A percentile compares a stretch with the other conserved stretches of the same genome.
These are phyloP conservation scores for Beaufortia kweichowensis DNA, from an alignment of 2,113 vertebrate genomes.

Conservation along the genomic window DNA sequence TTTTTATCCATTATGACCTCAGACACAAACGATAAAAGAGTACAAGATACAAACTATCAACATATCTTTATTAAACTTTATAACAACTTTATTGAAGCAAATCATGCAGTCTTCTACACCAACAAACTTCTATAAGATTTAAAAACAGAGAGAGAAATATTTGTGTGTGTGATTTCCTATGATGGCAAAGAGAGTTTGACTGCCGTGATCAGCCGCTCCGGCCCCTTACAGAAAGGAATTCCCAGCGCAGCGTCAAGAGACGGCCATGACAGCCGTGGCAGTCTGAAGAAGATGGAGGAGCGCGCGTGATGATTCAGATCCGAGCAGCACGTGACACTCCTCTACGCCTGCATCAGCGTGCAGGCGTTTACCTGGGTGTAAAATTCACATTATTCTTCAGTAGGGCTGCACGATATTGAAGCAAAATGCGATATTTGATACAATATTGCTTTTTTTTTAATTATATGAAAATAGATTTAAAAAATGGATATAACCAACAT, in stretches of 20 bases:
- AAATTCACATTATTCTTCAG: background rate
- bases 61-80: no score
- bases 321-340: constrained; percentile 44
- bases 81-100: constrained; percentile 21
- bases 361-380: constrained; percentile 88
- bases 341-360: constrained; percentile 81
- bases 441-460: no score
- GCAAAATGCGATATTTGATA: no score
- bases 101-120: background rate
- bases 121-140: background rate
- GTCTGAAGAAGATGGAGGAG: constrained; percentile 64
- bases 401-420: background rate
- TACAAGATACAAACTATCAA: background rate
- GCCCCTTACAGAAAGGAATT: constrained; percentile 87
- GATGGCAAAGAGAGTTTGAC: background rate
- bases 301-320: no score
- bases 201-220: constrained; percentile 75
- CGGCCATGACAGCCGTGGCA: constrained; percentile 81
- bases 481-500: no score
- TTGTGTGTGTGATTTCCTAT: background rate
- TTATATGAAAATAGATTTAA: no score
- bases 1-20: background rate
- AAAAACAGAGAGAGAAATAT: no score
- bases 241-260: constrained; percentile 85
- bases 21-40: background rate